phyloP scores from a whole-genome alignment of 2,113 vertebrate species.

The Todiramphus chloris region DNA sequence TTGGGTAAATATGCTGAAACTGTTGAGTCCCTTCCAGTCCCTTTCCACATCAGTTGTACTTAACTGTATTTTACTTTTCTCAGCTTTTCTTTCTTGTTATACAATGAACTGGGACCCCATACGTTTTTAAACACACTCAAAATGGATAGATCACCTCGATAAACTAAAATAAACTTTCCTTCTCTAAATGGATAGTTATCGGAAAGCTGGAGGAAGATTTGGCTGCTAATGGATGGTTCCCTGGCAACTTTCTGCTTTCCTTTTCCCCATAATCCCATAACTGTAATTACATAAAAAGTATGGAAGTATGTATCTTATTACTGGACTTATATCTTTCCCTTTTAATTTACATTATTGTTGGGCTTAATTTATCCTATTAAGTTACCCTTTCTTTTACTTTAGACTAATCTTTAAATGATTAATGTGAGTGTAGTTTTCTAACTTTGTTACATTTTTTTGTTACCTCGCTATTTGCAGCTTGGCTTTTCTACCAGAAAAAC shows the following conservation, averaged over 20 bases:
- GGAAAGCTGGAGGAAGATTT: conserved; percentile 17
- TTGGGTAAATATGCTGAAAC: neutral
- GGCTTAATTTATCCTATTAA: neutral
- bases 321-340: neutral
- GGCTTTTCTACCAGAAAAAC: conserved; percentile 9
- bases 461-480: neutral
- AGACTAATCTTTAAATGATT: neutral
- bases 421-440: neutral
- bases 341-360: neutral
- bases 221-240: neutral
- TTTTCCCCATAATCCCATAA: neutral
- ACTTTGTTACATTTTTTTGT: neutral
- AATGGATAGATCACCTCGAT: neutral
- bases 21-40: neutral
- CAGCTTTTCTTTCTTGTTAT: neutral
- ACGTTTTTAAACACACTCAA: neutral
- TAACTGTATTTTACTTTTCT: neutral
- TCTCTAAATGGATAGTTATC: neutral
- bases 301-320: neutral
- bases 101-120: neutral
- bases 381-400: neutral
- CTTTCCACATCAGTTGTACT: neutral
- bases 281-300: neutral
- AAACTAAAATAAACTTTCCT: neutral
- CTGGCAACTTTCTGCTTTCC: conserved; percentile 4